phyloP scores from a whole-genome alignment of 2,113 vertebrate genomes.

The Corvus moneduloides region DNA sequence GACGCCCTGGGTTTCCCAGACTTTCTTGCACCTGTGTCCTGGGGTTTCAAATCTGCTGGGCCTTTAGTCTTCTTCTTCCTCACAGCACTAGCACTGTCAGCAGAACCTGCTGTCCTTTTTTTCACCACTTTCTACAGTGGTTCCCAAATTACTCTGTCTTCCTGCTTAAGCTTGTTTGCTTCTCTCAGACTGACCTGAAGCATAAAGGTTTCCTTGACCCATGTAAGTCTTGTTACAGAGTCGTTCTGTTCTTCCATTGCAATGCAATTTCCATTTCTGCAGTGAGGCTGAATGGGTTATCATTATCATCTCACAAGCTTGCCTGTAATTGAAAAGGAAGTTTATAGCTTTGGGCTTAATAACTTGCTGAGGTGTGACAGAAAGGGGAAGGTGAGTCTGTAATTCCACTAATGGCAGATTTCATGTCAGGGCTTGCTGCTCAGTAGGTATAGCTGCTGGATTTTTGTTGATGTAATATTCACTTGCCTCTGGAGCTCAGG shows the following conservation, averaged over 20 bases:
- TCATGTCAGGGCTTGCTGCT: slow-evolving; percentile 36
- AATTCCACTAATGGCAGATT: neutral
- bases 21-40: neutral
- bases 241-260: neutral
- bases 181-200: neutral
- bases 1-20: neutral
- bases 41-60: neutral
- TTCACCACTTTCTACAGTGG: neutral
- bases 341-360: slow-evolving; percentile 45
- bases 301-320: neutral
- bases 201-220: slow-evolving; percentile 13
- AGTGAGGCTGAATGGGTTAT: neutral
- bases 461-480: neutral
- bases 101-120: neutral
- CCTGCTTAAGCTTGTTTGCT: neutral
- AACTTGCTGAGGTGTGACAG: slow-evolving; percentile 42
- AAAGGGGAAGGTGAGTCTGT: neutral
- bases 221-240: neutral
- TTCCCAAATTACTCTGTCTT: neutral
- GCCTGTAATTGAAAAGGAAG: slow-evolving; percentile 18
- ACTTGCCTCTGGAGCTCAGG: neutral
- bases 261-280: neutral
- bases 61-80: neutral
- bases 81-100: neutral
- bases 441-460: neutral